A percentile compares a stretch with the other conserved stretches of the same genome.
Evolutionary conservation across 2,797 vertebrate genomes (phyloP).

Genomic region (Darevskia nairensis): DNA sequence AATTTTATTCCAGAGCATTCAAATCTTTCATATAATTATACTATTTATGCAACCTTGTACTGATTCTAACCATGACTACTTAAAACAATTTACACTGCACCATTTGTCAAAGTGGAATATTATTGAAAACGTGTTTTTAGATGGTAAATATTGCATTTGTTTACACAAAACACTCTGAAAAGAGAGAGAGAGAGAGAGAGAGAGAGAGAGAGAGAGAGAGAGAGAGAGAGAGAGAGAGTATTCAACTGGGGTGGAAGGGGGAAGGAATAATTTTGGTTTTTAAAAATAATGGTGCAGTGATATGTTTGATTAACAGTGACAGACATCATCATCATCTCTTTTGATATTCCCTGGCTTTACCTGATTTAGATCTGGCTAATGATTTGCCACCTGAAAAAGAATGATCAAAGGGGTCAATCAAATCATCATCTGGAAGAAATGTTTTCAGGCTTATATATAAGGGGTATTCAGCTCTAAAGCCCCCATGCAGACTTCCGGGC

Average conservation of each 20-base stretch:
- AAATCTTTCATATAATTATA: neutral
- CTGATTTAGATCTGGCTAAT: neutral
- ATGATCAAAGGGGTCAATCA: accelerated
- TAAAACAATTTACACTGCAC: conserved; percentile 69
- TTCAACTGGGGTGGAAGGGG: conserved; percentile 52
- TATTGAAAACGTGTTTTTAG: conserved; percentile 52
- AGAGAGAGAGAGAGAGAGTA: no score
- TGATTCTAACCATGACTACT: conserved; percentile 72
- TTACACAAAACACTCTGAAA: conserved; percentile 64
- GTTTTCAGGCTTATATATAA: neutral
- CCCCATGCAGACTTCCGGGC: no score
- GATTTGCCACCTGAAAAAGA: neutral
- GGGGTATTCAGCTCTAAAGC: no score
- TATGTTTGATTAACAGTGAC: conserved; percentile 52
- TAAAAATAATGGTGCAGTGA: conserved; percentile 45
- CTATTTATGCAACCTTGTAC: conserved; percentile 33
- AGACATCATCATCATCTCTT: neutral
- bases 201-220: no score
- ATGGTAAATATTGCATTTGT: conserved; percentile 62
- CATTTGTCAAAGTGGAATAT: conserved; percentile 56
- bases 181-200: neutral
- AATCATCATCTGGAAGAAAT: conserved; percentile 18
- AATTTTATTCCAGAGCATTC: neutral
- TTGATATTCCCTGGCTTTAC: neutral
- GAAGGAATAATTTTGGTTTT: conserved; percentile 61